Percentiles rank a stretch among this genome's conserved stretches.
Evolutionary conservation across 2,797 vertebrate genomes (phyloP).

Genomic region (Lithobates pipiens): DNA sequence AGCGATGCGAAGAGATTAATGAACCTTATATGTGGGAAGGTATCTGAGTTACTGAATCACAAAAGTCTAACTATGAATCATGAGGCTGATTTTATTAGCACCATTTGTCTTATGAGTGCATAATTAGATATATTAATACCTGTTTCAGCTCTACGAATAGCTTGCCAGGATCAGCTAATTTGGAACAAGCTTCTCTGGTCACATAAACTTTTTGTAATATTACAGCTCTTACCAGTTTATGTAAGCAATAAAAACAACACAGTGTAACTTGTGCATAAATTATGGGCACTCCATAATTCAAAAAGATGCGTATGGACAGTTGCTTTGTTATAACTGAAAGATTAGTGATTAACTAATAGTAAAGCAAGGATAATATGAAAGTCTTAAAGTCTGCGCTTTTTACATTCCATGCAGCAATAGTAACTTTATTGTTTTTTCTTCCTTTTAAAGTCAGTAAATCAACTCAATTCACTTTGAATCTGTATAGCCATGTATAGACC

Average conservation of each 20-base stretch:
- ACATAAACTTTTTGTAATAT: constrained; percentile 39
- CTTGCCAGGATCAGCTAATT: constrained; percentile 41
- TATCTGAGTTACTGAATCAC: constrained; percentile 52
- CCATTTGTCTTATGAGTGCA: constrained; percentile 53
- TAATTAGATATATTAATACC: constrained; percentile 56
- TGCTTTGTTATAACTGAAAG: neutral
- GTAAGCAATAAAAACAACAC: constrained; percentile 21
- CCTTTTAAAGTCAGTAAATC: no score
- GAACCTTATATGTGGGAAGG: constrained; percentile 48
- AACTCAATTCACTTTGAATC: no score
- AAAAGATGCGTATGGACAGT: neutral
- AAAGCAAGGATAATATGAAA: neutral
- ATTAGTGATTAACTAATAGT: no score
- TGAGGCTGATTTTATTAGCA: constrained; percentile 48
- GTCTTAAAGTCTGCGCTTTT: neutral
- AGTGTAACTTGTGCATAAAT: neutral
- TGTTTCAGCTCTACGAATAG: constrained; percentile 25
- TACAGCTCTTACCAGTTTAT: neutral
- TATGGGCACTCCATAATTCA: neutral
- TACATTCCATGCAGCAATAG: no score
- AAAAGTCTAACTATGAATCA: constrained; percentile 46
- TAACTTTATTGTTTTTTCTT: no score
- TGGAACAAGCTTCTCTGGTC: constrained; percentile 42
- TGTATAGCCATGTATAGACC: no score
- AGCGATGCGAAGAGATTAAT: constrained; percentile 42